Conservation (phyloP, 2,888 invertebrate species). For the Cephus rjabovi region DNA sequence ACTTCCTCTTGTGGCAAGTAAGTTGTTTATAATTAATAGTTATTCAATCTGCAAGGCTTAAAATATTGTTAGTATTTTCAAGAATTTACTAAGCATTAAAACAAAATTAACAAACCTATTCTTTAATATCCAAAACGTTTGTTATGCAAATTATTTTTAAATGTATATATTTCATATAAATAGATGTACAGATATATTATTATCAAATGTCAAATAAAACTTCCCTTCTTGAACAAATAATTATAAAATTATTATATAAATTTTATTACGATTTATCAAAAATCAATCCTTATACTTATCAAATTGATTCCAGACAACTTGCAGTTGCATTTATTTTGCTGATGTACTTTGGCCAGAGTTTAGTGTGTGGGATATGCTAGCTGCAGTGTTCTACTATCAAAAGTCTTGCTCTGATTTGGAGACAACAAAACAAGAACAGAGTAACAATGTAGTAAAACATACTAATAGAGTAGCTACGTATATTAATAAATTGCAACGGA, state of each 20-base stretch:
- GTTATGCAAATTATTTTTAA: conserved; percentile 6
- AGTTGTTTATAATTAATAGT: conserved; percentile 27
- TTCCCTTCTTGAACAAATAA: not conserved
- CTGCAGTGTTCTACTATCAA: conserved; percentile 90
- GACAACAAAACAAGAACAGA: conserved; percentile 29
- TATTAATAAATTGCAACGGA: conserved; percentile 43
- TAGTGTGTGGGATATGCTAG: conserved; percentile 89
- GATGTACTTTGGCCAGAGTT: conserved; percentile 97
- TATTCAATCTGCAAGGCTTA: not conserved
- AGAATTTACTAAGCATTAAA: not conserved
- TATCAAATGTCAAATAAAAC: not conserved
- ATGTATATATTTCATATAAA: conserved; percentile 7
- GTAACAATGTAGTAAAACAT: conserved; percentile 28
- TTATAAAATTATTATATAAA: not conserved
- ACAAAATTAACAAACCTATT: not conserved
- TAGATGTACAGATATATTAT: not conserved
- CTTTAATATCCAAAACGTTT: not conserved
- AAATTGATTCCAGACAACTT: conserved; percentile 72
- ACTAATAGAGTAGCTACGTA: conserved; percentile 45
- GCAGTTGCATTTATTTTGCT: conserved; percentile 87
- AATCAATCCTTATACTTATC: conserved; percentile 12
- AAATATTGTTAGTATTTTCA: not conserved
- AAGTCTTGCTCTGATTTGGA: conserved; percentile 62
- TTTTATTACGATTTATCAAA: not conserved
- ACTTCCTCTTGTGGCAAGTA: conserved; percentile 97